Evolutionary conservation across 2,888 invertebrate genomes (phyloP).

Genomic region (Acanthosepion pharaonis): DNA sequence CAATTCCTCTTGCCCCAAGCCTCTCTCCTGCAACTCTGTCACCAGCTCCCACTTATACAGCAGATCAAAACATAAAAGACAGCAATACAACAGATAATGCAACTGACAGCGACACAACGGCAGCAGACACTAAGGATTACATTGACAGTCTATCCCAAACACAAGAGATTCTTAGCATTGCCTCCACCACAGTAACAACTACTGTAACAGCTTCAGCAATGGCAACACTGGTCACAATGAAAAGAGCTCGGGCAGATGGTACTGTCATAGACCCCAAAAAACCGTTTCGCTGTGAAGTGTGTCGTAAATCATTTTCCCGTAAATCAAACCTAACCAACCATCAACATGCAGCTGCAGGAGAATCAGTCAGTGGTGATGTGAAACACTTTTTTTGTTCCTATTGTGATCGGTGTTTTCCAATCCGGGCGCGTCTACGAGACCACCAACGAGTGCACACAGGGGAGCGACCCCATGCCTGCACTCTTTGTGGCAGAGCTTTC

Average conservation of each 20-base stretch:
- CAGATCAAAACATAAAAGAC: not conserved
- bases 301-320: not conserved
- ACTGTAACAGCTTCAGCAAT: not conserved
- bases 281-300: not conserved
- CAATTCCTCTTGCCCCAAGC: not conserved
- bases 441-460: slow-evolving; percentile 52
- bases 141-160: not conserved
- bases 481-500: slow-evolving; percentile 51
- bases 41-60: not conserved
- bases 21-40: not conserved
- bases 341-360: not conserved
- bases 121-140: not conserved
- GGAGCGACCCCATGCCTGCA: slow-evolving; percentile 51
- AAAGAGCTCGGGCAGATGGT: not conserved
- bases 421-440: slow-evolving; percentile 50
- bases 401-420: slow-evolving; percentile 51
- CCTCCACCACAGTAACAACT: not conserved
- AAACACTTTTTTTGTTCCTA: slow-evolving; percentile 49
- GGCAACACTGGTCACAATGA: not conserved
- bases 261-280: not conserved
- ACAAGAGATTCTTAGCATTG: not conserved
- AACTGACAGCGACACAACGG: not conserved
- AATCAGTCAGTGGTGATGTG: not conserved
- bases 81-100: not conserved
- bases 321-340: slow-evolving; percentile 36